phyloP scores from a whole-genome alignment of 2,888 invertebrate species.

The Leptarthrus brevirostris region DNA sequence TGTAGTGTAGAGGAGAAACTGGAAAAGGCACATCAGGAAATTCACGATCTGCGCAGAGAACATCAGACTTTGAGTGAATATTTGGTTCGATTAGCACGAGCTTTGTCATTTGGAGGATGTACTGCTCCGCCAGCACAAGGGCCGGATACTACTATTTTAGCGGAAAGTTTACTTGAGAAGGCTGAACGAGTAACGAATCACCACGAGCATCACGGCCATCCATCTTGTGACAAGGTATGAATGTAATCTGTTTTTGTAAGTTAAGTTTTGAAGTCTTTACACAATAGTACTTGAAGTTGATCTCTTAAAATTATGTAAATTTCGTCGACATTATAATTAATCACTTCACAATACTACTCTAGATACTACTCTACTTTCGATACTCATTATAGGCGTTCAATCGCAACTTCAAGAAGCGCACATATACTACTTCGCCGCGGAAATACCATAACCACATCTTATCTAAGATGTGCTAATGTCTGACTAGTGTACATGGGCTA shows the following conservation, averaged over 20 bases:
- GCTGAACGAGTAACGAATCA: constrained; percentile 76
- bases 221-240: constrained; percentile 56
- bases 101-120: constrained; percentile 72
- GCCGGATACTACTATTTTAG: constrained; percentile 65
- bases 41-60: constrained; percentile 71
- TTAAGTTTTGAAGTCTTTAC: too few relatives aligned
- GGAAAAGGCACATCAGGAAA: constrained; percentile 83
- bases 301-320: too few relatives aligned
- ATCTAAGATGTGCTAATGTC: too few relatives aligned
- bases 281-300: too few relatives aligned
- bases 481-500: too few relatives aligned
- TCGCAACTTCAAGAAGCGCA: too few relatives aligned
- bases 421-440: too few relatives aligned
- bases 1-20: constrained; percentile 79
- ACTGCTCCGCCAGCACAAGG: constrained; percentile 64
- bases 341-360: too few relatives aligned
- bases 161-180: constrained; percentile 85
- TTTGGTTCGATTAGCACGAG: constrained; percentile 83
- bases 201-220: constrained; percentile 60
- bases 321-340: too few relatives aligned
- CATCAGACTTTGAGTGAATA: constrained; percentile 75
- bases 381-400: too few relatives aligned
- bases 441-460: too few relatives aligned
- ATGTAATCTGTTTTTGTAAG: constrained; percentile 33
- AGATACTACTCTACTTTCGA: too few relatives aligned